Evolutionary conservation across 2,113 vertebrate species (phyloP), one percentile per base, ranked within the genome.

Genomic region (Lepus americanus): DNA sequence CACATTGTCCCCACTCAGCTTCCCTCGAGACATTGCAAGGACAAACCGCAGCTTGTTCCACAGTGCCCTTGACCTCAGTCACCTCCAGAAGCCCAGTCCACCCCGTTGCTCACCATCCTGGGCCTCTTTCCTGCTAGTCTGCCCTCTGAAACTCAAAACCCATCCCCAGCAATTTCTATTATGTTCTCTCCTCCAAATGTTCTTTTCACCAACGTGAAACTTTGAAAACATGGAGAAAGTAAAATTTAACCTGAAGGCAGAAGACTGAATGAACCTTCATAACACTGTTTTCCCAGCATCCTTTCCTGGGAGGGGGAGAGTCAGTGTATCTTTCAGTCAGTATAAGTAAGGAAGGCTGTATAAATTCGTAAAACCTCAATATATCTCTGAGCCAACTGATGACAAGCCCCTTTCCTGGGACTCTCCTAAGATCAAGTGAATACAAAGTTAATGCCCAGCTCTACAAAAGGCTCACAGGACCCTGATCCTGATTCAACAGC

Each of bases 211-310:
- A 80, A 19, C 9, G 23, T 82, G 59, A 82, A 85, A 87, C 39
- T 31, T 49, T 72, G 49, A 87, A 76, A 94, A 78, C 39, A 88
- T 23, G 59, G 6, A 87, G 69, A 92, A 90, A 55, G 44, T 36
- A 74, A 94, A 19, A 59, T 31, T 93, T 17, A 95, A 92, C 14
- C 55, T 91, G 55, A 95, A 81, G 44, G 94, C 87, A 64, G 9
- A 91, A 94, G 10, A 10, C 55, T 66, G 17, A 87, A n/a, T 66
- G 22, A 87, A n/a, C 9, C 25, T 33, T 82, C 55, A 36, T 33
- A 36, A 87, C 2, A 66, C 2, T 55, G 51, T 76, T 80, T 77
- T 64, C 36, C 13, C 59, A 73, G 44, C 64, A 91, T 82, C 25
- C 39, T n/a, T 61, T 55, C 20, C 86, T 83, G 33, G 19, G 11